Percentiles rank a stretch among this genome's conserved stretches.
phyloP scores from a whole-genome alignment of 2,797 vertebrate species.

The Leptatherina wallacei region DNA sequence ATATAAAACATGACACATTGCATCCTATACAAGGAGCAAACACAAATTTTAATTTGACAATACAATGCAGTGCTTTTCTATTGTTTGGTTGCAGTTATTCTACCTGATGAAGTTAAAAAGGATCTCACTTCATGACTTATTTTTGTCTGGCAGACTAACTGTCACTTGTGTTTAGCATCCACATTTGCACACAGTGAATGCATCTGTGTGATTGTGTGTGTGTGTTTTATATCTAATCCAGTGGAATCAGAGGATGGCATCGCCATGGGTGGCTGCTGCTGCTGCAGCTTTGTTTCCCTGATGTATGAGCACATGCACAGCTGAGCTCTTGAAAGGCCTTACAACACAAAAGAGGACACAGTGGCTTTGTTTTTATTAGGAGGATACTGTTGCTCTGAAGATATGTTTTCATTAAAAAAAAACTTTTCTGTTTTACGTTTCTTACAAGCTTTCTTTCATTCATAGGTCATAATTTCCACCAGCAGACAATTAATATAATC shows the following conservation, averaged over 20 bases:
- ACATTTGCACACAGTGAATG: conserved; percentile 8
- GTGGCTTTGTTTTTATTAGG: conserved; percentile 52
- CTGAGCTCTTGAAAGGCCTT: conserved; percentile 61
- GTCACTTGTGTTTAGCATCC: conserved; percentile 65
- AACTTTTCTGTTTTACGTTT: conserved; percentile 13
- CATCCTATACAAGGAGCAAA: background rate
- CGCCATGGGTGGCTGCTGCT: conserved; percentile 36
- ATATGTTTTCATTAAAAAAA: too few species aligned
- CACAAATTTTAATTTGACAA: background rate
- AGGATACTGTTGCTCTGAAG: conserved; percentile 37
- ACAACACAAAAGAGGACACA: conserved; percentile 54
- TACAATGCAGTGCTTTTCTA: background rate
- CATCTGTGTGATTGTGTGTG: background rate
- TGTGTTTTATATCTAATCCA: conserved; percentile 25
- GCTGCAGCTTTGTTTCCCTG: conserved; percentile 45
- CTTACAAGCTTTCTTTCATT: conserved; percentile 48
- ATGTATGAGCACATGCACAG: conserved; percentile 60
- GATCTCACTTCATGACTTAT: conserved; percentile 38
- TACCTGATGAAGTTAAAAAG: conserved; percentile 50
- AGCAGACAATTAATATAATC: conserved; percentile 34
- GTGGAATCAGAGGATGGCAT: conserved; percentile 37
- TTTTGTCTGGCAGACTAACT: conserved; percentile 58
- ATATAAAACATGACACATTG: background rate
- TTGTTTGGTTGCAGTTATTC: conserved; percentile 21
- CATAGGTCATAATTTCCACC: conserved; percentile 36